These are phyloP conservation scores for Ammodytes marinus DNA, from an alignment of 2,113 vertebrate genomes.

Conservation along the genomic window DNA sequence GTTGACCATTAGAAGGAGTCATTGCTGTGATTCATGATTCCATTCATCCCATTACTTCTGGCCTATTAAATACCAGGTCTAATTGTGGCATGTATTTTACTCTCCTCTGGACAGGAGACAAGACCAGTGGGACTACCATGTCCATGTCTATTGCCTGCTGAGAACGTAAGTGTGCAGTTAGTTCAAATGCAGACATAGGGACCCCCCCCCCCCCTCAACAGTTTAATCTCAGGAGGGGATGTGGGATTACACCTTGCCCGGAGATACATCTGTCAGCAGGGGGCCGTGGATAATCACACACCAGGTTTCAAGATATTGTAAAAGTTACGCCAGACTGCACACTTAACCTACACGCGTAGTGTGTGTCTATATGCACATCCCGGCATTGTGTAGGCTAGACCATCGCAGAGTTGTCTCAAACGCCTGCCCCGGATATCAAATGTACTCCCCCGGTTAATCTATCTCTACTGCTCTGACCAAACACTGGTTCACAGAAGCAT, in stretches of 20 bases:
- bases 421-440: constrained; percentile 36
- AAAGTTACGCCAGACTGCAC: not conserved
- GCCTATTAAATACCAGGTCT: constrained; percentile 28
- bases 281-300: constrained; percentile 6
- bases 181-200: constrained; percentile 11
- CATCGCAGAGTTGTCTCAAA: constrained; percentile 20
- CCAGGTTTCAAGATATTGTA: constrained; percentile 24
- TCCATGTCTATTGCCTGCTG: constrained; percentile 30
- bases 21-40: constrained; percentile 16
- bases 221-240: constrained; percentile 40
- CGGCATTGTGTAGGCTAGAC: constrained; percentile 23
- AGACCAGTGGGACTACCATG: not conserved
- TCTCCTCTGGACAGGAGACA: constrained; percentile 1
- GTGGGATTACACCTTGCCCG: constrained; percentile 15
- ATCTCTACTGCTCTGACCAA: constrained; percentile 26
- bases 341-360: constrained; percentile 3
- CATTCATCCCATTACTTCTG: constrained; percentile 23
- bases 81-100: not conserved
- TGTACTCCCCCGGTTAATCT: constrained; percentile 8
- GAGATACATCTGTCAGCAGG: constrained; percentile 5
- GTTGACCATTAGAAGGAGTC: constrained; percentile 28
- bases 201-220: not conserved
- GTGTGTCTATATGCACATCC: constrained; percentile 42
- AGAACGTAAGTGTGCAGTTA: constrained; percentile 25
- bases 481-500: constrained; percentile 44